phyloP scores from a whole-genome alignment of 2,888 invertebrate species.

The Eubasilissa splendida region DNA sequence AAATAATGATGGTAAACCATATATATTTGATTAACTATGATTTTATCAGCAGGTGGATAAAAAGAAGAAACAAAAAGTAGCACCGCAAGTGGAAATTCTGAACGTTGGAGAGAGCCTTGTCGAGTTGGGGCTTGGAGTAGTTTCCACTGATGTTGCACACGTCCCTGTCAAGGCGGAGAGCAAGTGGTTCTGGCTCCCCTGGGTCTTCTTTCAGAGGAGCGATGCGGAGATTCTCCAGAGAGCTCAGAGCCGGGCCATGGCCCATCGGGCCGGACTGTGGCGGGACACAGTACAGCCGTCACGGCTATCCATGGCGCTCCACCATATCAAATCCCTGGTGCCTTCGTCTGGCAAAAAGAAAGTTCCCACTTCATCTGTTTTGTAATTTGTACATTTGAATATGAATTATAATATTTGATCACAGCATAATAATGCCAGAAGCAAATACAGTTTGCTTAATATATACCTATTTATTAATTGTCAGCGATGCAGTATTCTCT shows the following conservation, averaged over 20 bases:
- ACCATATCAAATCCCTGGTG: slow-evolving; percentile 38
- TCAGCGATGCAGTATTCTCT: too few species aligned
- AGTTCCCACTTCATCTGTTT: background rate
- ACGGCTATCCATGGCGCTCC: background rate
- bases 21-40: background rate
- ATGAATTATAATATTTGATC: too few species aligned
- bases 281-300: slow-evolving; percentile 67
- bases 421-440: too few species aligned
- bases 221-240: slow-evolving; percentile 65
- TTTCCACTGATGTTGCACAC: slow-evolving; percentile 61
- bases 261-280: slow-evolving; percentile 68
- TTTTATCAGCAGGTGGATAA: slow-evolving; percentile 2
- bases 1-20: background rate
- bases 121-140: slow-evolving; percentile 69
- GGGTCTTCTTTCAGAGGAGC: slow-evolving; percentile 66
- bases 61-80: slow-evolving; percentile 34
- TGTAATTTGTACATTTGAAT: background rate
- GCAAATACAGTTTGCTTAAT: too few species aligned
- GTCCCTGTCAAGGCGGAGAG: slow-evolving; percentile 28
- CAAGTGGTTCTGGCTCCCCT: slow-evolving; percentile 47
- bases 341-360: slow-evolving; percentile 37
- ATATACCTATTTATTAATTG: too few species aligned
- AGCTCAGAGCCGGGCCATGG: slow-evolving; percentile 68
- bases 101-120: slow-evolving; percentile 69
- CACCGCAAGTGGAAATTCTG: slow-evolving; percentile 60